Percentiles rank a stretch among this genome's conserved stretches.
Conservation (phyloP, 2,888 invertebrate genomes). For the Cosmorhoe ocellata region DNA sequence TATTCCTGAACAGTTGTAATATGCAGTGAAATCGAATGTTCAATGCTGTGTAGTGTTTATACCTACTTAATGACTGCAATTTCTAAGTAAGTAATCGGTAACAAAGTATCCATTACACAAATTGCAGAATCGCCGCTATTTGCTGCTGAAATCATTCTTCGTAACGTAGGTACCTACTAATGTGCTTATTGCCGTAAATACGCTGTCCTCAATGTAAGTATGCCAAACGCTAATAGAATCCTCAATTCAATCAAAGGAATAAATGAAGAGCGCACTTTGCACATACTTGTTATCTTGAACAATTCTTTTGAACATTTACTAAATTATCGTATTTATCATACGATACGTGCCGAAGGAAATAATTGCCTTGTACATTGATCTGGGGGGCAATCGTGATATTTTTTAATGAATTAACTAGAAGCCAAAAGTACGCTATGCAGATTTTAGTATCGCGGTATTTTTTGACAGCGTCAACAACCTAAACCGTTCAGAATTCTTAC, state of each 20-base stretch:
- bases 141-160: neutral
- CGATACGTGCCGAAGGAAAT: no score
- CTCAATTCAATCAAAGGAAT: neutral
- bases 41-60: neutral
- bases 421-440: no score
- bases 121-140: slow-evolving; percentile 1
- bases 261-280: neutral
- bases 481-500: no score
- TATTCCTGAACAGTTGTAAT: no score
- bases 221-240: neutral
- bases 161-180: neutral
- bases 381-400: no score
- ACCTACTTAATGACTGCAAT: neutral
- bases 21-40: neutral
- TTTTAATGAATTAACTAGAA: no score
- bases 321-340: no score
- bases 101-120: neutral
- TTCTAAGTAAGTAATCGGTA: neutral
- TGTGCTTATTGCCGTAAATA: neutral
- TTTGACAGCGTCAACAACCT: no score
- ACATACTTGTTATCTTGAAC: no score
- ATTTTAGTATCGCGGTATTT: no score
- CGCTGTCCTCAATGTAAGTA: neutral
- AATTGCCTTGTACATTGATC: no score
- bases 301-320: no score